These are phyloP conservation scores for Erythrocebus patas DNA, from an alignment of 2,113 vertebrate genomes.

Conservation along the genomic window DNA sequence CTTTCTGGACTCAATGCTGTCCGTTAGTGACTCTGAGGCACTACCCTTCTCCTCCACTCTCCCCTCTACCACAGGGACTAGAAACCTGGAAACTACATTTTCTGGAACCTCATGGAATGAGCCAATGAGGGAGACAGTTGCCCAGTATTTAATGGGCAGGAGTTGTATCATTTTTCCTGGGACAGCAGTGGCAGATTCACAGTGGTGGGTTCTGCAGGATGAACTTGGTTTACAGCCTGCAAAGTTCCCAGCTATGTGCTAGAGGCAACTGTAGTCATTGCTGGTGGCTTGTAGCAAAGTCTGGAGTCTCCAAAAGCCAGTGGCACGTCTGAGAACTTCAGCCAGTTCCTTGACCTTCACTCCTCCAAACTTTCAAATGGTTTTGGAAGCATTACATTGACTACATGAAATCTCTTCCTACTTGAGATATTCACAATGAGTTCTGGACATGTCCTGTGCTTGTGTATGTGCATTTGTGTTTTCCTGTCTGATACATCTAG, in stretches of 20 bases:
- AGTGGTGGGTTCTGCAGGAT: too few relatives aligned
- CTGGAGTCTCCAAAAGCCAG: not conserved
- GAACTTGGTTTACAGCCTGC: not conserved
- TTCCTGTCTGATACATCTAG: not conserved
- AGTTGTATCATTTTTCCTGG: not conserved
- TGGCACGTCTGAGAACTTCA: not conserved
- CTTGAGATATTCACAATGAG: not conserved
- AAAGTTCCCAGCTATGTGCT: not conserved
- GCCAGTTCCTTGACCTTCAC: not conserved
- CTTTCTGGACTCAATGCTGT: not conserved
- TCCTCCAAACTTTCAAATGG: not conserved
- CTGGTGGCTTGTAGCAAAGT: not conserved
- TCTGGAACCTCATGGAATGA: not conserved
- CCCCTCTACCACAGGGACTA: not conserved
- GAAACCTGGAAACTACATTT: not conserved
- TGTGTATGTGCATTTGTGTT: too few relatives aligned
- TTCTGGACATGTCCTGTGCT: not conserved
- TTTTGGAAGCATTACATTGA: not conserved
- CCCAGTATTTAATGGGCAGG: not conserved
- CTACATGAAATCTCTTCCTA: not conserved
- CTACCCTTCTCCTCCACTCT: not conserved
- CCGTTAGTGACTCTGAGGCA: not conserved
- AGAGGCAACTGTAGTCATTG: not conserved
- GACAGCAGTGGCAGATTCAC: accelerated
- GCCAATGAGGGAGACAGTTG: too few relatives aligned